A percentile compares a stretch with the other conserved stretches of the same genome.
phyloP scores from a whole-genome alignment of 2,888 invertebrate genomes.

The Caradrina kadenii region DNA sequence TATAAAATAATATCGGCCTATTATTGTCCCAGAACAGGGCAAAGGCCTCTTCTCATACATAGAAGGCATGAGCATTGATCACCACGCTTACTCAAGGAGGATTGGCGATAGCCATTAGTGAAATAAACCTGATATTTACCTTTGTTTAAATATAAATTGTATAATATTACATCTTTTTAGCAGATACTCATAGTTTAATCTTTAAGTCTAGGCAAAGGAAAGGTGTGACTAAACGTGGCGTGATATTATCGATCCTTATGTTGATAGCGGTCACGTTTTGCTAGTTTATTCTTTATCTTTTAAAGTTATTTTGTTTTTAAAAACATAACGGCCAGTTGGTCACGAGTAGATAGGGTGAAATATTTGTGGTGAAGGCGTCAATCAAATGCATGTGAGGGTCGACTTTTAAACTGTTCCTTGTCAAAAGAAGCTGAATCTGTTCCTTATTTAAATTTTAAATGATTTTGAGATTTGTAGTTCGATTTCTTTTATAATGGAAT shows the following conservation, averaged over 20 bases:
- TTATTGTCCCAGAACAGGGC: too few relatives aligned
- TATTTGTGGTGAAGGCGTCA: neutral
- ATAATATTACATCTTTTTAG: too few relatives aligned
- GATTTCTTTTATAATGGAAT: neutral
- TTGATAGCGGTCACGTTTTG: conserved; percentile 50
- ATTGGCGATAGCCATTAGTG: neutral
- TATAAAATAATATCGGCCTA: too few relatives aligned
- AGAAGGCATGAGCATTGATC: too few relatives aligned
- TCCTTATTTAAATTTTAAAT: neutral
- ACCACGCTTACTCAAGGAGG: too few relatives aligned
- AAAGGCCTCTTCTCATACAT: too few relatives aligned
- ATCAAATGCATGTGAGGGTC: neutral
- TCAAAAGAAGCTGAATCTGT: neutral
- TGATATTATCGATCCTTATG: conserved; percentile 25
- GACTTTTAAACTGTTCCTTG: too few relatives aligned
- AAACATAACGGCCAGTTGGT: conserved; percentile 1
- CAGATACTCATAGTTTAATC: conserved; percentile 10
- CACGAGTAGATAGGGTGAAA: neutral
- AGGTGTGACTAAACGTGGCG: conserved; percentile 33
- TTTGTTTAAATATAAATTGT: too few relatives aligned
- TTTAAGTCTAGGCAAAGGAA: neutral
- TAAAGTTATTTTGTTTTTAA: conserved; percentile 32
- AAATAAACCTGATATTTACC: neutral
- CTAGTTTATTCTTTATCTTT: conserved; percentile 29
- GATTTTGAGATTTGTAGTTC: neutral